Percentiles rank a stretch among this genome's conserved stretches.
These are phyloP conservation scores for Numida meleagris DNA, from an alignment of 2,113 vertebrate genomes.

Conservation along the genomic window DNA sequence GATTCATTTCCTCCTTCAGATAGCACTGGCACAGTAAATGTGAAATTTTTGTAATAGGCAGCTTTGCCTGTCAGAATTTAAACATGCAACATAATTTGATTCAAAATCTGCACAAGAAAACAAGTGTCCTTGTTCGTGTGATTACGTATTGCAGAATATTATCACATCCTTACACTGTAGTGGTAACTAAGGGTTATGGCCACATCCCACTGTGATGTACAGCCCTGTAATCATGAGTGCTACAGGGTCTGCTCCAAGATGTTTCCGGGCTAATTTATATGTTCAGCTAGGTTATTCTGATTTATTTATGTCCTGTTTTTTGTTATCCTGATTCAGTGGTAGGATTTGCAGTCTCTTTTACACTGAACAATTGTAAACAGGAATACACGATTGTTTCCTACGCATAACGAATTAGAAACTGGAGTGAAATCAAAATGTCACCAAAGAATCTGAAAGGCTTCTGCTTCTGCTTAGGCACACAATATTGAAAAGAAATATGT, in stretches of 20 bases:
- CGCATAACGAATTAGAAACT: background rate
- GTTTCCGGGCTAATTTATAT: background rate
- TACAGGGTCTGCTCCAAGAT: background rate
- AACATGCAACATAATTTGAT: background rate
- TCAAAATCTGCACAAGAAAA: background rate
- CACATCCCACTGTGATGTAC: no score
- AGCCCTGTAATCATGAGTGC: background rate
- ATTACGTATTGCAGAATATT: background rate
- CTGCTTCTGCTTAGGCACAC: background rate
- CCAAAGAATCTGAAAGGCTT: background rate
- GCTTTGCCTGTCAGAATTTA: background rate
- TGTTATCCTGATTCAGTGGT: background rate
- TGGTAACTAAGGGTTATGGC: background rate
- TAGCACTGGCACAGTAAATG: rapidly evolving
- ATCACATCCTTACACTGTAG: background rate
- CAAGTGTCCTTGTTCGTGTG: background rate
- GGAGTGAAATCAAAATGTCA: background rate
- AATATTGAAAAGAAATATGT: background rate
- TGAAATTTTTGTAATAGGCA: background rate
- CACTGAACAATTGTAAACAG: background rate
- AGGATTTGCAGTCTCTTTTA: background rate
- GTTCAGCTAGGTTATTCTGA: background rate
- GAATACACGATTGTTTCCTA: background rate
- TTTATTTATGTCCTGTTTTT: background rate
- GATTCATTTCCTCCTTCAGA: background rate